Base-by-base conservation (phyloP, 2,888 invertebrate species). In the Ophonus ardosiacus region DNA sequence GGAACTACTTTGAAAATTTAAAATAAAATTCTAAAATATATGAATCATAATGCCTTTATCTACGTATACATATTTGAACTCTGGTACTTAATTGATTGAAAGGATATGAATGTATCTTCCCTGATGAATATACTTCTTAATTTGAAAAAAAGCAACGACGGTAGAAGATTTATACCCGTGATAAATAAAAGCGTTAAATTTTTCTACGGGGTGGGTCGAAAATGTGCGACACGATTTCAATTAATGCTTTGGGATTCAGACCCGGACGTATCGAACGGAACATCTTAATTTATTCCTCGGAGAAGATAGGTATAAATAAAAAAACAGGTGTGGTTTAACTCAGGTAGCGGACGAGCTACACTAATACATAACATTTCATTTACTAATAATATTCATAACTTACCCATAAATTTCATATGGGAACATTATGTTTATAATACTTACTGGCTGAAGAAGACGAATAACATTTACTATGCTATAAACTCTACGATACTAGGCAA, bases 181-280 rank as follows among this genome's bases (percentile, higher is more conserved):
- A 80, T 80, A 80, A 80, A 80, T 80, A 80, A 80, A 80, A 80
- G 80, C 80, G 80, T 80, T 80, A 80, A 80, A 83, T 59, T 83
- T 57, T 83, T 83, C 83, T 38, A 83, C 74, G 61, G 83, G 83
- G 83, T 83, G 83, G 83, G 74, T 61, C 83, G 40, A 83, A 81
- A 68, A 81, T 81, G 81, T 81, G 83, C 83, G 83, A 83, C 74
- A 76, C 74, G 76, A 40, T 83, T 74, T 83, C 83, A 83, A 83
- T 83, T 83, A 83, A 83, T 83, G 83, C 83, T 76, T 21, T 59
- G 40, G 80, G 59, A 40, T 80, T 80, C 38, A 80, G 63, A 61
- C 31, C 59, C 38, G 80, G 61, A 71, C 21, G 21, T 83, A 83
- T 83, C 83, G 83, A 76, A 74, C 18, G 61, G 17, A 83, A 83